Percentiles rank a stretch among this genome's conserved stretches.
phyloP scores from a whole-genome alignment of 2,797 vertebrate genomes.

The Pangasius sanitwongsei region DNA sequence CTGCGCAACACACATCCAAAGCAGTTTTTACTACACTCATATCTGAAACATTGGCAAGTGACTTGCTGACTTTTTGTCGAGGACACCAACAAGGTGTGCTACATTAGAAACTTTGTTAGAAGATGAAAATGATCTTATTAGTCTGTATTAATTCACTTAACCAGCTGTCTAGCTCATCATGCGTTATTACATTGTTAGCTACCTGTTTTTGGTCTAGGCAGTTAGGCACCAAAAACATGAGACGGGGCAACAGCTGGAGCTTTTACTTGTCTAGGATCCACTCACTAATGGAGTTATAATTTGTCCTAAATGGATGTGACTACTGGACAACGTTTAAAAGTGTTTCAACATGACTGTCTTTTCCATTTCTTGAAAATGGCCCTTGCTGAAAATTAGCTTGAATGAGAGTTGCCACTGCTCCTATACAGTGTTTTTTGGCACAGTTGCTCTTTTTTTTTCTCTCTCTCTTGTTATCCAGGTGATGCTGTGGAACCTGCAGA shows the following conservation, averaged over 20 bases:
- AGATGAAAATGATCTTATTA: too few species aligned
- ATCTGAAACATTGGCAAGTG: too few species aligned
- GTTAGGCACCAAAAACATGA: background rate
- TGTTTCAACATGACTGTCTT: background rate
- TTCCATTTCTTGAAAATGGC: background rate
- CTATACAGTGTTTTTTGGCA: background rate
- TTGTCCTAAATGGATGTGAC: background rate
- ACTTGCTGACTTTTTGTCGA: too few species aligned
- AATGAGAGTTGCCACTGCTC: background rate
- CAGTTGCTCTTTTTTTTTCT: background rate
- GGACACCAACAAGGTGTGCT: too few species aligned
- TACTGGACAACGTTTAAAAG: background rate
- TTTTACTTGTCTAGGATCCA: background rate
- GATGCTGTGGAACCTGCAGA: slow-evolving; percentile 93
- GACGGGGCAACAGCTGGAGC: background rate
- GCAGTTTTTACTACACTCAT: too few species aligned
- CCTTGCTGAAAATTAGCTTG: background rate
- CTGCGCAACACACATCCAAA: too few species aligned
- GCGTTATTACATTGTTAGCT: background rate
- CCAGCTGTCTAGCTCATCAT: background rate
- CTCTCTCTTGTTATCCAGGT: slow-evolving; percentile 71
- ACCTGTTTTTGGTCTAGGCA: background rate
- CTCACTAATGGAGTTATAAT: background rate
- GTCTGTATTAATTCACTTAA: too few species aligned
- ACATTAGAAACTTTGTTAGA: too few species aligned